Percentiles rank a stretch among this genome's conserved stretches.
Evolutionary conservation across 1,140 invertebrate genomes (phyloP).

Genomic region (Danaus melanippus): DNA sequence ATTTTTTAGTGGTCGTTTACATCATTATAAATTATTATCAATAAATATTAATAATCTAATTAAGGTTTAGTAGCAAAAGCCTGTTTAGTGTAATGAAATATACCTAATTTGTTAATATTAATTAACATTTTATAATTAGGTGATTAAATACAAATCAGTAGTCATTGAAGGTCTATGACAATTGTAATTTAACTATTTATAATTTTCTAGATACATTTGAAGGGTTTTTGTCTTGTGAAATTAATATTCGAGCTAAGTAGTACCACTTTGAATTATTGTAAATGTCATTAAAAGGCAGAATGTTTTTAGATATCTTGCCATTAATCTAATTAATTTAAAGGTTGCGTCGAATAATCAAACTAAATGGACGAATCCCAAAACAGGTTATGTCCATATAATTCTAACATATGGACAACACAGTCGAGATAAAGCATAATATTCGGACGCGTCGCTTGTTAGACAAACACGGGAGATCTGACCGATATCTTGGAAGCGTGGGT

Average conservation of each 20-base stretch:
- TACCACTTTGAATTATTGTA: no score
- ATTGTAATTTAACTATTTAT: no score
- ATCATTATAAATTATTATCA: conserved; percentile 3
- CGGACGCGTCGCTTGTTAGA: conserved; percentile 69
- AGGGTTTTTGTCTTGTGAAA: no score
- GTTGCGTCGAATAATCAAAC: no score
- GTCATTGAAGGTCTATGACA: no score
- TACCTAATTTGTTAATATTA: background rate
- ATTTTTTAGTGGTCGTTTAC: background rate
- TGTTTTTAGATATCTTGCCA: no score
- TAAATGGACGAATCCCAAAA: no score
- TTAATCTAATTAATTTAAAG: no score
- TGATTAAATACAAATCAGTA: background rate
- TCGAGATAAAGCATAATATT: conserved; percentile 51
- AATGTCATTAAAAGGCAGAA: no score
- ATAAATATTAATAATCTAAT: background rate
- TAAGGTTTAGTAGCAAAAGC: background rate
- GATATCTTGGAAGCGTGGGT: conserved; percentile 64
- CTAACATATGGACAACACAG: conserved; percentile 7
- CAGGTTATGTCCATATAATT: conserved; percentile 26
- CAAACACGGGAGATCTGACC: conserved; percentile 56
- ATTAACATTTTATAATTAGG: background rate
- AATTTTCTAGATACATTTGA: no score
- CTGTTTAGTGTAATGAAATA: background rate
- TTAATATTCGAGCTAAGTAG: no score